Conservation (phyloP, 2,888 invertebrate species). For the Morpho helenor region DNA sequence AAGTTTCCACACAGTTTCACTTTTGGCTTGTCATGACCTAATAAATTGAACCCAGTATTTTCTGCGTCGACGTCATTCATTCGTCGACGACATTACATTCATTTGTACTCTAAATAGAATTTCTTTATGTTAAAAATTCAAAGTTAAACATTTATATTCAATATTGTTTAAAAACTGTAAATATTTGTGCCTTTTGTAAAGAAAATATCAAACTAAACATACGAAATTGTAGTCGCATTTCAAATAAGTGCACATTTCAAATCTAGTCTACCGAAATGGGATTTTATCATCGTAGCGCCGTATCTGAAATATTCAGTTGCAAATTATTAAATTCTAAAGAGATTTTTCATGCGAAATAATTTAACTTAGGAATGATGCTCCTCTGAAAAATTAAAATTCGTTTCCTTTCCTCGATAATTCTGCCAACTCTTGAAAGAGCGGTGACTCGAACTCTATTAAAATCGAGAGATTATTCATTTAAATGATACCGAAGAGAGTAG, state of each 20-base stretch:
- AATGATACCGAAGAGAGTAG: constrained; percentile 66
- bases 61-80: no score
- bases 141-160: no score
- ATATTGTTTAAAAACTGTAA: no score
- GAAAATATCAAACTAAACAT: no score
- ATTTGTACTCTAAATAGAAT: no score
- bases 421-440: constrained; percentile 43
- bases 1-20: no score
- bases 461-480: constrained; percentile 61
- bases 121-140: no score
- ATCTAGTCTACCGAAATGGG: constrained; percentile 38
- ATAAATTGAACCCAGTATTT: no score
- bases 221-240: not conserved
- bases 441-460: constrained; percentile 55
- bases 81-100: no score
- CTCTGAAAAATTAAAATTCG: constrained; percentile 55
- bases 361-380: constrained; percentile 56
- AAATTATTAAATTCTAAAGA: constrained; percentile 59
- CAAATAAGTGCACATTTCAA: constrained; percentile 33
- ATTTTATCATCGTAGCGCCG: constrained; percentile 42
- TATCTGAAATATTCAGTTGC: constrained; percentile 46
- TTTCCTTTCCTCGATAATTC: constrained; percentile 48
- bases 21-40: no score
- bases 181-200: no score
- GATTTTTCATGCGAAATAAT: constrained; percentile 64